These are phyloP conservation scores for Prietella phreatophila DNA, from an alignment of 2,113 vertebrate genomes.

Conservation along the genomic window DNA sequence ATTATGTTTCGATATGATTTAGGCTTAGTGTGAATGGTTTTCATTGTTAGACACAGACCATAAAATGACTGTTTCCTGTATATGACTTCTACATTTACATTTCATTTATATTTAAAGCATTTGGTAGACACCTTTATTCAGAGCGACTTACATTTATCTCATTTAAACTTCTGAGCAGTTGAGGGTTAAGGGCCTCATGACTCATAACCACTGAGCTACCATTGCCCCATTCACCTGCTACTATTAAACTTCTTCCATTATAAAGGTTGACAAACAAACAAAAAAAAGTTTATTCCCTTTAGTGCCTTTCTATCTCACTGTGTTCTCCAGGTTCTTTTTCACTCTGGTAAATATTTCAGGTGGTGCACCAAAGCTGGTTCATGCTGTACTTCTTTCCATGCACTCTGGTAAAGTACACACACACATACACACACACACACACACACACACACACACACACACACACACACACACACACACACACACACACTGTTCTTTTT, in stretches of 20 bases:
- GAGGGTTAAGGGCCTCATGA: too few relatives aligned
- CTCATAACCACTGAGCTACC: too few relatives aligned
- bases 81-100: too few relatives aligned
- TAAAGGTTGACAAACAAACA: too few relatives aligned
- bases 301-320: background rate
- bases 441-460: background rate
- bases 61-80: background rate
- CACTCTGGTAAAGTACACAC: background rate
- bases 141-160: too few relatives aligned
- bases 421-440: background rate
- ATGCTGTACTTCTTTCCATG: background rate
- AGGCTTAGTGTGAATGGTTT: background rate
- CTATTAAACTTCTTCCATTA: background rate
- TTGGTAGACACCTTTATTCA: too few relatives aligned
- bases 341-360: slow-evolving; percentile 25
- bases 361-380: background rate
- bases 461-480: background rate
- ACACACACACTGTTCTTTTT: background rate
- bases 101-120: too few relatives aligned
- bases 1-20: background rate
- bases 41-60: background rate
- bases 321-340: slow-evolving; percentile 12
- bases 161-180: too few relatives aligned
- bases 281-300: background rate
- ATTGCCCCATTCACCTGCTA: too few relatives aligned